Conservation (phyloP, 2,797 vertebrate species). For the Austrolebias charrua region DNA sequence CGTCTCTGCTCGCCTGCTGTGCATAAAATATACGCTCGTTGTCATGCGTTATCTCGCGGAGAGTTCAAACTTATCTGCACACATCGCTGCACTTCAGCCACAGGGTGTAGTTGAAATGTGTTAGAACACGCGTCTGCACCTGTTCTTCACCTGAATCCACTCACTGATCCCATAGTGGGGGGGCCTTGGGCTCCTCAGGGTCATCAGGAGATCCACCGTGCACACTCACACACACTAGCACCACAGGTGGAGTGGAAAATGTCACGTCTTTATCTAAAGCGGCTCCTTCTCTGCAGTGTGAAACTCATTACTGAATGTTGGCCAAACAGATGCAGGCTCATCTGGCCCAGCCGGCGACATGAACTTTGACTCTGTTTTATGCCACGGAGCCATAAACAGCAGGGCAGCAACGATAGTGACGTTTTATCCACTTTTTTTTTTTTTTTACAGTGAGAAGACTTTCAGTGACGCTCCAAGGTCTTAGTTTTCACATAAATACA, state of each 20-base stretch:
- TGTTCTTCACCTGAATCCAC: constrained; percentile 64
- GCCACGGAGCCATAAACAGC: constrained; percentile 31
- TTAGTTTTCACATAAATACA: constrained; percentile 1
- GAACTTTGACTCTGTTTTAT: constrained; percentile 63
- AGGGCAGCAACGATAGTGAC: constrained; percentile 28
- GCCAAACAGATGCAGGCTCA: constrained; percentile 78
- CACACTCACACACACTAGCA: constrained; percentile 12
- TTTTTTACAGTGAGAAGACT: constrained; percentile 10
- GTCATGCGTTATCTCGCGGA: constrained; percentile 1
- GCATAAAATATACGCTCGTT: constrained; percentile 18
- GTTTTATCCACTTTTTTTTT: constrained; percentile 19
- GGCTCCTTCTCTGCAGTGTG: constrained; percentile 62
- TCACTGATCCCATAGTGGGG: constrained; percentile 24
- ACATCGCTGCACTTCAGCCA: constrained; percentile 7
- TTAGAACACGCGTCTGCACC: constrained; percentile 48
- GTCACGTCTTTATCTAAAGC: constrained; percentile 66
- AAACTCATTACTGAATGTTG: constrained; percentile 75
- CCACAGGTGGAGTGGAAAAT: constrained; percentile 59
- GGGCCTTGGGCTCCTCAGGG: constrained; percentile 67
- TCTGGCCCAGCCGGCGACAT: constrained; percentile 62
- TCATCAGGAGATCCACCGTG: constrained; percentile 54
- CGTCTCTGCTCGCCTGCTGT: constrained; percentile 17
- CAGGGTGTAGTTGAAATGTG: constrained; percentile 12
- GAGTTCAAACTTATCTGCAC: constrained; percentile 4
- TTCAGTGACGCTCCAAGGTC: constrained; percentile 8